Conservation (phyloP, 2,113 vertebrate genomes). For the Pelecanoides urinatrix region DNA sequence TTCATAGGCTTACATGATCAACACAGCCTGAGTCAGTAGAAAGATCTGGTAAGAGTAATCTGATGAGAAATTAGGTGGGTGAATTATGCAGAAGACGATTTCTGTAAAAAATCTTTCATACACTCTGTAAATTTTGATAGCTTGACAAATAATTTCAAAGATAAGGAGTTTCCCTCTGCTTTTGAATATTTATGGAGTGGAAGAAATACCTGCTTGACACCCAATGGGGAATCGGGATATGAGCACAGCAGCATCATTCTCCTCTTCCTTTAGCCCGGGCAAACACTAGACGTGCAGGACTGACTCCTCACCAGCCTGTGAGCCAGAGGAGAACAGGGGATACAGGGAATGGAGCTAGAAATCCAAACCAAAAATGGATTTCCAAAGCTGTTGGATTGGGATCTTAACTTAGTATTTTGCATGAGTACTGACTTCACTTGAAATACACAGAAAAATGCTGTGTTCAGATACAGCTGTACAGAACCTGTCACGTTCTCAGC, state of each 20-base stretch:
- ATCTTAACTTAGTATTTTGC: neutral
- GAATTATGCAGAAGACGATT: constrained; percentile 8
- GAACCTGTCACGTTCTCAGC: neutral
- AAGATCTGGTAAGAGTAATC: neutral
- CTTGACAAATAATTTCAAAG: constrained; percentile 35
- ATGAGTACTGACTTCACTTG: neutral
- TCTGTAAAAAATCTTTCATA: neutral
- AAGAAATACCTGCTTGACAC: neutral
- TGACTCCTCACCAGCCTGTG: neutral
- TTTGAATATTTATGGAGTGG: neutral
- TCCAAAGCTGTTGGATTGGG: neutral
- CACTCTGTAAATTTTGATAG: neutral
- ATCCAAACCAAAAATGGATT: neutral
- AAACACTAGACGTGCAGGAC: neutral
- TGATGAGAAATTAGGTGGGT: neutral
- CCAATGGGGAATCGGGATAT: neutral
- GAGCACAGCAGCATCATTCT: neutral
- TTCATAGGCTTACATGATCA: neutral
- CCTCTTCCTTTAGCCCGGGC: neutral
- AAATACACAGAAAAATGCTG: neutral
- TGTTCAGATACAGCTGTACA: neutral
- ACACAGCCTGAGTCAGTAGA: neutral
- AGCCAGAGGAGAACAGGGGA: neutral
- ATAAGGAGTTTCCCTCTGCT: constrained; percentile 6
- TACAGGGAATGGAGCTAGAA: neutral